These are phyloP conservation scores for Troides helena DNA, from an alignment of 2,888 invertebrate genomes.

Conservation along the genomic window DNA sequence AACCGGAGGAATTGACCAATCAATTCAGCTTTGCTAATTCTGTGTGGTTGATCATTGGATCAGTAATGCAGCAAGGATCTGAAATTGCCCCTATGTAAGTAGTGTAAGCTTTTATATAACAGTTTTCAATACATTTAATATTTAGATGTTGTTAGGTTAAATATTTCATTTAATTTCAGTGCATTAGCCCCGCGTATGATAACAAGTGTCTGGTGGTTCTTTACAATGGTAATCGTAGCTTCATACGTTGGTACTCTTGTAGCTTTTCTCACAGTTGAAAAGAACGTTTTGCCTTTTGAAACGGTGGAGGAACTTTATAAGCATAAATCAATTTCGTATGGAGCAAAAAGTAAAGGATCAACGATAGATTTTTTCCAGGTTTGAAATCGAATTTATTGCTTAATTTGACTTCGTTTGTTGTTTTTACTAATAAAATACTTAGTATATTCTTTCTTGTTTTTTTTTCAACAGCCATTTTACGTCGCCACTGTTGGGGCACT, in stretches of 20 bases:
- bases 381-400: background rate
- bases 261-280: conserved; percentile 92
- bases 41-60: conserved; percentile 93
- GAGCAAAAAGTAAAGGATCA: conserved; percentile 89
- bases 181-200: conserved; percentile 93
- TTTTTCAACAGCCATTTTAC: no score
- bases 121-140: background rate
- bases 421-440: background rate
- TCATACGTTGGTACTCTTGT: conserved; percentile 95
- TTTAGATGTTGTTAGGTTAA: background rate
- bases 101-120: background rate
- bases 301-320: conserved; percentile 90
- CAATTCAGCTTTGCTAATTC: conserved; percentile 92
- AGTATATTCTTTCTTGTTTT: no score
- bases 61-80: conserved; percentile 92
- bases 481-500: no score
- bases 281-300: conserved; percentile 83
- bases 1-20: conserved; percentile 89
- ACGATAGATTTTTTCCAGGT: conserved; percentile 94
- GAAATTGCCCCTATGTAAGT: conserved; percentile 91
- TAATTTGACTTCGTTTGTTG: background rate
- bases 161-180: conserved; percentile 65
- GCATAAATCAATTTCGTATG: conserved; percentile 91
- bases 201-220: conserved; percentile 94
- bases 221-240: conserved; percentile 91